Evolutionary conservation across 2,113 vertebrate genomes (phyloP), one percentile per base, ranked within the genome.

Genomic region (Dicerorhinus sumatrensis): DNA sequence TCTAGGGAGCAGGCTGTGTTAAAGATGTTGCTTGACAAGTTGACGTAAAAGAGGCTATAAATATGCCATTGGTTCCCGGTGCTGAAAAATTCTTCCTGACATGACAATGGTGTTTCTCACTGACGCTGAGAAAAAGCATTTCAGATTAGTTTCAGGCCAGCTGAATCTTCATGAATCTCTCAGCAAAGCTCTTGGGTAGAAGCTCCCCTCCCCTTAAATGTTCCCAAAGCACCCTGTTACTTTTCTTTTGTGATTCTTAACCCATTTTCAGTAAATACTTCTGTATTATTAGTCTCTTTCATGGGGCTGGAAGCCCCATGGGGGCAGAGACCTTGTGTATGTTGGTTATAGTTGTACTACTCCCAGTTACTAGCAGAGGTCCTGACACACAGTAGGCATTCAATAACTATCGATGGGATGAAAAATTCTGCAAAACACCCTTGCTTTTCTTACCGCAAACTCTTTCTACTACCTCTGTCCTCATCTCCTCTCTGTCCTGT

Each of bases 1-100:
- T 96, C 90, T 90, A 75, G 65, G 75, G 87, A 98, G 95, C 95
- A 94, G 92, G 58, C 96, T 95, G 92, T 95, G 84, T 92, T 85
- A 95, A 98, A 95, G 92, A 96, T n/a, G 90, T 90, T 93, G 67
- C 92, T 76, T 97, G 96, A 97, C 94, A 96, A 96, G 88, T 60
- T 97, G 97, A 98, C 48, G n/a, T 91, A 88, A 94, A 97, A 96
- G 72, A 88, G 87, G 60, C 92, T 97, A 98, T 97, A 98, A 98
- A 98, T 97, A 97, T 56, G 88, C 76, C 92, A 93, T 67, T 94
- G 95, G 90, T 97, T 95, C 65, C 92, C 20, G 21, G 96, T 42
- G 84, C 94, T 97, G 79, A 92, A 97, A 97, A 94, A 91, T 94
- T 97, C 95, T 96, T 96, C 80, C 95, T 96, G 92, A 91, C 63